Evolutionary conservation across 1,140 invertebrate genomes (phyloP).

Genomic region (Anastrepha ludens): DNA sequence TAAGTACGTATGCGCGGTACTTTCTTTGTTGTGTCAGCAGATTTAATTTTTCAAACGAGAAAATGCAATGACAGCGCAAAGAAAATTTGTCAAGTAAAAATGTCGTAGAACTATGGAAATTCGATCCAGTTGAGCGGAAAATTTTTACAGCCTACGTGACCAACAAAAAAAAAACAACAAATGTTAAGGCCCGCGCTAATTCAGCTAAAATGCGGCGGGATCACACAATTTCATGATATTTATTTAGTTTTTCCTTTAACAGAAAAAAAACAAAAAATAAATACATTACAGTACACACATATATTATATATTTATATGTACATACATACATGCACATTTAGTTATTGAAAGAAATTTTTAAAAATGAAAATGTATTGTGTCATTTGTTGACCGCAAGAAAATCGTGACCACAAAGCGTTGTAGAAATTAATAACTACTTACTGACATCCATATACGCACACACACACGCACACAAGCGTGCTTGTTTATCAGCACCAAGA

Average conservation of each 20-base stretch:
- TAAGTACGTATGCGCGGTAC: too few relatives aligned
- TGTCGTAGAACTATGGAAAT: not conserved
- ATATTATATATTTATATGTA: not conserved
- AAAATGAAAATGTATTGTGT: not conserved
- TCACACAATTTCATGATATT: not conserved
- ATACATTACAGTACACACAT: not conserved
- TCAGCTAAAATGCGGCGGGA: not conserved
- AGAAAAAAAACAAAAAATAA: too few relatives aligned
- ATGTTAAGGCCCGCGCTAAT: conserved; percentile 3
- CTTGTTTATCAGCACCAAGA: too few relatives aligned
- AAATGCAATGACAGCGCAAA: not conserved
- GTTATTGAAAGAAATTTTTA: not conserved
- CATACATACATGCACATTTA: not conserved
- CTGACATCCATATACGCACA: not conserved
- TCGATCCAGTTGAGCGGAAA: conserved; percentile 18
- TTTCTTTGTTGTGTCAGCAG: not conserved
- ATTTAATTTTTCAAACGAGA: not conserved
- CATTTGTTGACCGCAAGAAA: conserved; percentile 28
- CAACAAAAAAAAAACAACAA: not conserved
- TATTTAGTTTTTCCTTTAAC: too few relatives aligned
- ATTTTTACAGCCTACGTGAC: conserved; percentile 21
- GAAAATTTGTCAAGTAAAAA: not conserved
- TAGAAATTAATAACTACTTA: not conserved
- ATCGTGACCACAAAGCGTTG: not conserved
- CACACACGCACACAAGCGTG: not conserved